Evolutionary conservation across 23 tunicate species (phyloP).

Genomic region (Corella eumyota): DNA sequence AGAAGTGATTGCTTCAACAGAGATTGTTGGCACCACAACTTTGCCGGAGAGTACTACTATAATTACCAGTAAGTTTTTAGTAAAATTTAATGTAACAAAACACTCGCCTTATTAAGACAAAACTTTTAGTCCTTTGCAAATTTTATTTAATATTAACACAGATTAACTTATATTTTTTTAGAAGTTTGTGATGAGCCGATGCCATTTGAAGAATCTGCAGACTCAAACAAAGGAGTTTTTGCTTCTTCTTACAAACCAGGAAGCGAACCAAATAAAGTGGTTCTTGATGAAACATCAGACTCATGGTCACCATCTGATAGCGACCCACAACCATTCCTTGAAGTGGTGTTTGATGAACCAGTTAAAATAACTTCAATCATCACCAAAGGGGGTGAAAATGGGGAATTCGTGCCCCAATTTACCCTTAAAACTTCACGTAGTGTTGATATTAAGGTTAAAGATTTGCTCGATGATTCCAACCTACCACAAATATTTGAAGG

Average conservation of each 20-base stretch:
- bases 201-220: conserved; percentile 25
- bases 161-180: too few relatives aligned
- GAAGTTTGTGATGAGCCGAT: conserved; percentile 54
- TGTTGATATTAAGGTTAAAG: conserved; percentile 3
- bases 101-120: too few relatives aligned
- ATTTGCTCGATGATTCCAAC: conserved; percentile 13
- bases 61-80: too few relatives aligned
- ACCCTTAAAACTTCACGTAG: conserved; percentile 21
- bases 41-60: too few relatives aligned
- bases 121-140: too few relatives aligned
- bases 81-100: too few relatives aligned
- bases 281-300: conserved; percentile 6
- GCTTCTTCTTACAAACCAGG: conserved; percentile 39
- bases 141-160: too few relatives aligned
- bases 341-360: conserved; percentile 25
- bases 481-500: conserved; percentile 21
- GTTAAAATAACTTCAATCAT: conserved; percentile 40
- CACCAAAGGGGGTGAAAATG: conserved; percentile 34
- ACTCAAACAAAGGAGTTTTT: conserved; percentile 3
- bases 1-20: not conserved
- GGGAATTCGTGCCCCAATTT: conserved; percentile 31
- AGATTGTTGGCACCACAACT: conserved; percentile 1
- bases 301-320: conserved; percentile 53
- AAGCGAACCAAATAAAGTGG: conserved; percentile 15
- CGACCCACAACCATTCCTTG: conserved; percentile 49